A percentile compares a stretch with the other conserved stretches of the same genome.
Evolutionary conservation across 2,888 invertebrate species (phyloP).

Genomic region (Lymantria monacha): DNA sequence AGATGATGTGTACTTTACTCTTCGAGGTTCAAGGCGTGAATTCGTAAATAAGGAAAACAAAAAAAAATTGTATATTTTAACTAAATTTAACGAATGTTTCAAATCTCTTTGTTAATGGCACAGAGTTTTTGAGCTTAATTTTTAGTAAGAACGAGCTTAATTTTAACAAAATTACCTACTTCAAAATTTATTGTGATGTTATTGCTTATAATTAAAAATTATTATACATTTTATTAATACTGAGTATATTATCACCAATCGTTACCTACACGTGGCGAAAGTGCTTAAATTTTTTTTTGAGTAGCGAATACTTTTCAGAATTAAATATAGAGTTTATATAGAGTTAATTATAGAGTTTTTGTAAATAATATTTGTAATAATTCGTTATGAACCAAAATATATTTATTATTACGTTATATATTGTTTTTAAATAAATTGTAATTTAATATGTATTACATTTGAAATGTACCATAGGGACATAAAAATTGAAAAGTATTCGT

Average conservation of each 20-base stretch:
- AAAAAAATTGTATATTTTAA: too few species aligned
- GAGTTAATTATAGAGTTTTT: not conserved
- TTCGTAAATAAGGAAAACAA: too few species aligned
- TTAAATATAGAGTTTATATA: constrained; percentile 39
- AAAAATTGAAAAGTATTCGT: constrained; percentile 41
- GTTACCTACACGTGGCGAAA: constrained; percentile 33
- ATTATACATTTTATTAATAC: constrained; percentile 59
- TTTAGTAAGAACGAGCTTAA: constrained; percentile 19
- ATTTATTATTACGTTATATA: not conserved
- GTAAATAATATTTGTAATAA: not conserved
- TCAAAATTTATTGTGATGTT: constrained; percentile 15
- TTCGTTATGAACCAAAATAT: not conserved
- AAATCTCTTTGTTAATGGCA: constrained; percentile 18
- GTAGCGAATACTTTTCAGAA: constrained; percentile 40
- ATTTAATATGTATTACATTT: not conserved
- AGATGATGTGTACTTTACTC: too few species aligned
- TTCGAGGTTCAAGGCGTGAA: too few species aligned
- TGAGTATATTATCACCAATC: constrained; percentile 53
- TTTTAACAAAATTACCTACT: constrained; percentile 15
- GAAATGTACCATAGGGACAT: not conserved
- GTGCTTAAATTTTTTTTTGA: constrained; percentile 37
- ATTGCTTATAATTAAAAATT: constrained; percentile 38
- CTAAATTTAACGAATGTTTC: too few species aligned
- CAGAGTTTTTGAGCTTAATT: constrained; percentile 33
- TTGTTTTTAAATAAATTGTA: not conserved